A percentile compares a stretch with the other conserved stretches of the same genome.
These are phyloP conservation scores for Pelagia noctiluca DNA, from an alignment of 30 jellyfish, hydroid and myxozoan species.

Conservation along the genomic window DNA sequence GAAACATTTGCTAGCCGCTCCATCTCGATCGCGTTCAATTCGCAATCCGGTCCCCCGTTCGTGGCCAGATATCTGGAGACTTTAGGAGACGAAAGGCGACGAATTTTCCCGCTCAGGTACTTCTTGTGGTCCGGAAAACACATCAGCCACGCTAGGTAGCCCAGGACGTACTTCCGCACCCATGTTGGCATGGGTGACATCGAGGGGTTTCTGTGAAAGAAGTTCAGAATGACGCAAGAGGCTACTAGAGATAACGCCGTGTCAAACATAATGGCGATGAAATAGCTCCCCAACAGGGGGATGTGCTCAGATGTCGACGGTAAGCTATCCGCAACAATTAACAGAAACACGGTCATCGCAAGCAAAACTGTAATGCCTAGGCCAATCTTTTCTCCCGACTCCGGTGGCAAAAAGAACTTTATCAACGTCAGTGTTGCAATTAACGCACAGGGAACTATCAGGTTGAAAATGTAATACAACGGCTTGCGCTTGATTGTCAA, in stretches of 20 bases:
- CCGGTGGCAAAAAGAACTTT: constrained; percentile 85
- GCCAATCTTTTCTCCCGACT: constrained; percentile 83
- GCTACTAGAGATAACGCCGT: constrained; percentile 89
- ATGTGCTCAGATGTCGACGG: constrained; percentile 88
- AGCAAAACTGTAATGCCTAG: constrained; percentile 83
- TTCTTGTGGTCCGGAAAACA: constrained; percentile 64
- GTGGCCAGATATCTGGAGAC: constrained; percentile 48
- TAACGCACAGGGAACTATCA: constrained; percentile 81
- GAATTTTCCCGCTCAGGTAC: constrained; percentile 25
- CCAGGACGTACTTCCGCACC: constrained; percentile 78
- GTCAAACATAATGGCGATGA: constrained; percentile 86
- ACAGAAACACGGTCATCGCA: constrained; percentile 82
- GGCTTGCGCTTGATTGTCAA: constrained; percentile 79
- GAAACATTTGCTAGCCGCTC: constrained; percentile 59
- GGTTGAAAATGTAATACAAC: constrained; percentile 71
- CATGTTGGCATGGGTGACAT: constrained; percentile 87
- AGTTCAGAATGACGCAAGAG: constrained; percentile 74
- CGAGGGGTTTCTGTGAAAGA: constrained; percentile 82
- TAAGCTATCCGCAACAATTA: constrained; percentile 82
- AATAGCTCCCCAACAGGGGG: constrained; percentile 73
- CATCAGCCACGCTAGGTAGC: constrained; percentile 68
- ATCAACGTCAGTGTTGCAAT: constrained; percentile 79
- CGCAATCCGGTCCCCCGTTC: constrained; percentile 73
- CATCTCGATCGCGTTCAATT: constrained; percentile 48
- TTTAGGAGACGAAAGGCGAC: constrained; percentile 47